A percentile compares a stretch with the other conserved stretches of the same genome.
These are phyloP conservation scores for Aphelinus certus DNA, from an alignment of 1,140 invertebrate species.

Conservation along the genomic window DNA sequence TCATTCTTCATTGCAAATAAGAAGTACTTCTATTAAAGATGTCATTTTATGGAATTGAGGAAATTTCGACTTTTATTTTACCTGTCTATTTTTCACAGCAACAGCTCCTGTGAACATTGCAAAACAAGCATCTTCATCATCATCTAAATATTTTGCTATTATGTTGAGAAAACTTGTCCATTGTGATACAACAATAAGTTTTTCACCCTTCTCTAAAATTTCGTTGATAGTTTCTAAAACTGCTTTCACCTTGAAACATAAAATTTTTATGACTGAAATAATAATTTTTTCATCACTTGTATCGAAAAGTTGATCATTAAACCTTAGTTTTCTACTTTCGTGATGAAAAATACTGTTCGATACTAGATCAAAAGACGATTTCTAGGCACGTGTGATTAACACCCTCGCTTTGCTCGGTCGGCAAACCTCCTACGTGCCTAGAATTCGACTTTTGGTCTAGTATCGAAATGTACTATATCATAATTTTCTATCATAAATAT, in stretches of 20 bases:
- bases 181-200: slow-evolving; percentile 87
- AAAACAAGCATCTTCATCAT: slow-evolving; percentile 63
- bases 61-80: slow-evolving; percentile 18
- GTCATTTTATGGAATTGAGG: background rate
- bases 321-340: too few species aligned
- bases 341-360: too few species aligned
- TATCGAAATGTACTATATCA: background rate
- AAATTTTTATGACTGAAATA: background rate
- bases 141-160: slow-evolving; percentile 70
- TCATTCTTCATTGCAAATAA: too few species aligned
- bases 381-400: too few species aligned
- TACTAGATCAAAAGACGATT: too few species aligned
- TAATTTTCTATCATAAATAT: background rate
- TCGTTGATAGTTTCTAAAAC: slow-evolving; percentile 70
- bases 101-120: slow-evolving; percentile 76
- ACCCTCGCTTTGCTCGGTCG: too few species aligned
- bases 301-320: too few species aligned
- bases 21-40: background rate
- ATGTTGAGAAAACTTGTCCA: slow-evolving; percentile 83
- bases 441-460: too few species aligned
- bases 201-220: slow-evolving; percentile 71
- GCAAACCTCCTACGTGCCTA: too few species aligned
- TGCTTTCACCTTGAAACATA: slow-evolving; percentile 65
- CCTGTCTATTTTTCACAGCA: slow-evolving; percentile 67
- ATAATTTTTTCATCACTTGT: background rate